A percentile compares a stretch with the other conserved stretches of the same genome.
Evolutionary conservation across 2,888 invertebrate species (phyloP).

Genomic region (Gonocerus acuteangulatus): DNA sequence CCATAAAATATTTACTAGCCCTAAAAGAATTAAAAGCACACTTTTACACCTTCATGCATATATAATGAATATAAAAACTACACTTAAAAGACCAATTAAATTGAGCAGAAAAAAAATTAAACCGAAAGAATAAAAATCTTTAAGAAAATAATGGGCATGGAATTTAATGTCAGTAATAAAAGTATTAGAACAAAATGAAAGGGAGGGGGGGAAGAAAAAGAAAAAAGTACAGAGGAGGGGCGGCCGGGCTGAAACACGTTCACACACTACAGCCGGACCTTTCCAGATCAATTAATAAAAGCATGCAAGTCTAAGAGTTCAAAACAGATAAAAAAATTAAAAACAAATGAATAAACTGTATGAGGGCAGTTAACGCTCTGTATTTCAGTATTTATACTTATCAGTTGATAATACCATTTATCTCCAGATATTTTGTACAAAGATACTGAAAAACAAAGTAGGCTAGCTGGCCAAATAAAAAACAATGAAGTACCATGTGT

Average conservation of each 20-base stretch:
- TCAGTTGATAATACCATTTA: not conserved
- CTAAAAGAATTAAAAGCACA: too few species aligned
- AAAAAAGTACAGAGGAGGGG: conserved; percentile 30
- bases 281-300: conserved; percentile 11
- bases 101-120: not conserved
- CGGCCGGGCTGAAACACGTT: conserved; percentile 34
- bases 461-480: too few species aligned
- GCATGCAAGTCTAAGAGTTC: conserved; percentile 23
- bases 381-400: conserved; percentile 11
- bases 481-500: too few species aligned
- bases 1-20: too few species aligned
- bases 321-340: not conserved
- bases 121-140: not conserved
- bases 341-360: conserved; percentile 1
- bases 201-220: conserved; percentile 1
- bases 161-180: too few species aligned
- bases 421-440: not conserved
- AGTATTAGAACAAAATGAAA: not conserved
- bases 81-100: not conserved
- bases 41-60: too few species aligned
- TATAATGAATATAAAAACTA: too few species aligned
- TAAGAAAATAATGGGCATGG: not conserved
- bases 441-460: too few species aligned
- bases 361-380: not conserved
- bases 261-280: conserved; percentile 23